Base-by-base conservation (phyloP, 2,113 vertebrate genomes). In the Romanogobio albipinnatus region DNA sequence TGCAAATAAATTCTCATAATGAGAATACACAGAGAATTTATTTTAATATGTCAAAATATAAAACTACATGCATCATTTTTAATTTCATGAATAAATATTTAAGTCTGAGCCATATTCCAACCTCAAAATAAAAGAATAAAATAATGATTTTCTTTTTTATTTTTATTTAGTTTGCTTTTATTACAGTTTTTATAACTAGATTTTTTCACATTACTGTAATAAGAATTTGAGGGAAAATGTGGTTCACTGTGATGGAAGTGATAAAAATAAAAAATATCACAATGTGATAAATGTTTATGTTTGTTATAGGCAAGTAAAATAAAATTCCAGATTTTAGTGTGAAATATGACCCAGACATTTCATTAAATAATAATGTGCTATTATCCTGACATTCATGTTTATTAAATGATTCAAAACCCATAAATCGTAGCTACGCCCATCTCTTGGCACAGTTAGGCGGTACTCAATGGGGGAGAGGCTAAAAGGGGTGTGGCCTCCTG, bases 401-500 rank as follows among this genome's bases (percentile, higher is more conserved):
- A 15, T 51, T 15, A 24, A 70, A 14, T 24, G 7, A 24, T 15
- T n/a, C 24, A 3, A 47, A 49, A 24, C 22, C 6, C n/a, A 26
- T 49, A 24, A 47, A 47, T 73, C 59, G 49, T n/a, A 17, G 22
- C 24, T 29, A 8, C 24, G n/a, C n/a, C 39, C 13, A 59, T 22
- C 49, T 45, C 58, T 29, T 14, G 24, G 19, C 39, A 22, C 19
- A 15, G 26, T 29, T 36, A 26, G 45, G 24, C 5, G 13, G 3
- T 15, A 22, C 66, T 43, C 22, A 3, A 13, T 26, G 2, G 29
- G 24, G 19, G 7, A 10, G 53, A 29, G 62, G 68, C 43, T 66
- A 49, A n/a, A 10, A 56, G 39, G 45, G 22, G 49, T 14, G 59
- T 47, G 71, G 47, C 73, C 95, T 96, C 93, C 93, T 91, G 84